phyloP scores from a whole-genome alignment of 2,888 invertebrate species.

The Ashinkailepas kermadecensis region DNA sequence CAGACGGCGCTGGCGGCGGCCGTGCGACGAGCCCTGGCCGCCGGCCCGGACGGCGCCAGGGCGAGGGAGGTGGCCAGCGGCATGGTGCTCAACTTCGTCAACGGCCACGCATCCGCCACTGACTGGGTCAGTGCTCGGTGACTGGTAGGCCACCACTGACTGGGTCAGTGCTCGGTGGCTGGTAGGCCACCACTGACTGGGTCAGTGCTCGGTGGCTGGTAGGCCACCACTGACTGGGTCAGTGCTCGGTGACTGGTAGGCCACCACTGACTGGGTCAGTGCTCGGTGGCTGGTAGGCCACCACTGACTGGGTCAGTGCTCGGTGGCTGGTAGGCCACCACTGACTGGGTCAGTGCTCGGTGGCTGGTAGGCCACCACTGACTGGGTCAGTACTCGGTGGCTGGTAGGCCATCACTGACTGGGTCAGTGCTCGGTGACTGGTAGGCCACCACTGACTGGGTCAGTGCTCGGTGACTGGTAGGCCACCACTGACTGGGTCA shows the following conservation, averaged over 20 bases:
- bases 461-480: too few species aligned
- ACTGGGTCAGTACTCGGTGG: too few species aligned
- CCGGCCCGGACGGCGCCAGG: background rate
- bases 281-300: background rate
- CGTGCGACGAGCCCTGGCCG: background rate
- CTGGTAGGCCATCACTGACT: too few species aligned
- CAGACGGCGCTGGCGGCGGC: background rate
- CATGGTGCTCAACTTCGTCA: slow-evolving; percentile 1
- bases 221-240: background rate
- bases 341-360: too few species aligned
- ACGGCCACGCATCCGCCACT: background rate
- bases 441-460: too few species aligned
- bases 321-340: too few species aligned
- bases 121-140: background rate
- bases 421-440: too few species aligned
- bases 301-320: background rate
- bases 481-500: too few species aligned
- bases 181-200: too few species aligned
- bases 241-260: background rate
- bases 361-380: too few species aligned
- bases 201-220: too few species aligned
- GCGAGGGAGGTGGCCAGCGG: background rate
- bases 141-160: background rate
- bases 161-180: too few species aligned
- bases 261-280: background rate